phyloP scores from a whole-genome alignment of 2,888 invertebrate species.

The Eristalinus sepulchralis region DNA sequence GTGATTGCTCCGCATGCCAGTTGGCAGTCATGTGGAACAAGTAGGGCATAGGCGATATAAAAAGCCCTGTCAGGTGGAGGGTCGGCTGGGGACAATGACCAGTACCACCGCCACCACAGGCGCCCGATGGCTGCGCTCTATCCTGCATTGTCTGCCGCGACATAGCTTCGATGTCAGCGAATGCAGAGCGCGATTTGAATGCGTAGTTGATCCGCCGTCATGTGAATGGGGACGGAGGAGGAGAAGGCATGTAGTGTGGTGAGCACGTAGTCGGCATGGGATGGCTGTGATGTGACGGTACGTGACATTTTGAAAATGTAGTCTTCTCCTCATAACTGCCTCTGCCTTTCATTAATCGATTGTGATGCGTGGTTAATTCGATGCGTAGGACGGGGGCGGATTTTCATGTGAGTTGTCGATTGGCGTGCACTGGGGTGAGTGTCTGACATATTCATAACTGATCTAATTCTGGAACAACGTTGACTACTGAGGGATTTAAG shows the following conservation, averaged over 20 bases:
- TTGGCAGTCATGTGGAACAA: slow-evolving; percentile 8
- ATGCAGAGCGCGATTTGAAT: no score
- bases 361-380: neutral
- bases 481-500: no score
- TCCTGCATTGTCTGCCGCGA: no score
- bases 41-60: slow-evolving; percentile 4
- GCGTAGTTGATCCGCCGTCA: no score
- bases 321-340: neutral
- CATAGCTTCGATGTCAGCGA: no score
- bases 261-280: neutral
- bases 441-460: no score
- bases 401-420: neutral
- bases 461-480: no score
- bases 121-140: no score
- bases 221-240: no score
- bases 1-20: neutral
- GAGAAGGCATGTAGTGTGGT: neutral
- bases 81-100: no score
- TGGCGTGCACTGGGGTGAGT: neutral
- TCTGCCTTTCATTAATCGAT: neutral
- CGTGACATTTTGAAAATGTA: neutral
- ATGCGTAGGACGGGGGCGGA: neutral
- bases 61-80: neutral
- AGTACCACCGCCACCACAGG: no score
- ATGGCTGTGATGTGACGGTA: neutral